phyloP scores from a whole-genome alignment of 2,113 vertebrate genomes.

The Menidia beryllina region DNA sequence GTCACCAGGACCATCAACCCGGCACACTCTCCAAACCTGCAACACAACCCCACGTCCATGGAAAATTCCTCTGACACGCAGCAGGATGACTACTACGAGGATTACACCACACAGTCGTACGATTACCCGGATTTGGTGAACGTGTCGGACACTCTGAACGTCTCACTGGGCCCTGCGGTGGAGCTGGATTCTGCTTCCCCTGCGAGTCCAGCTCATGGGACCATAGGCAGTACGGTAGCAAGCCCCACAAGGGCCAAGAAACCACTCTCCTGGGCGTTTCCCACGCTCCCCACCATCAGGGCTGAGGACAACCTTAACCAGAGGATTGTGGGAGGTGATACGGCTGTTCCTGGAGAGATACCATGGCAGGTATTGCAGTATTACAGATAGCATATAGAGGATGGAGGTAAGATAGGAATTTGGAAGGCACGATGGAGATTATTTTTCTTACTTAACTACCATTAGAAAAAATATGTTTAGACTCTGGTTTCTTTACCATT shows the following conservation, averaged over 20 bases:
- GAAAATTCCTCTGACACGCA: not conserved
- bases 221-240: not conserved
- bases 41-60: not conserved
- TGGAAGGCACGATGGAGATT: too few species aligned
- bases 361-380: slow-evolving; percentile 93
- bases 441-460: not conserved
- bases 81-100: not conserved
- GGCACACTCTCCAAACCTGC: slow-evolving; percentile 5
- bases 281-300: slow-evolving; percentile 49
- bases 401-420: too few species aligned
- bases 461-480: not conserved
- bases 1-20: not conserved
- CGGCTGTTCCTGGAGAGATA: slow-evolving; percentile 87
- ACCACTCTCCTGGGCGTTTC: slow-evolving; percentile 25
- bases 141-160: not conserved
- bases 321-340: slow-evolving; percentile 87
- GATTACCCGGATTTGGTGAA: slow-evolving; percentile 3
- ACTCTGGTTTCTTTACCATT: too few species aligned
- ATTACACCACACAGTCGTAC: not conserved
- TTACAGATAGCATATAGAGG: not conserved
- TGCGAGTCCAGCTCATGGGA: slow-evolving; percentile 7
- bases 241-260: not conserved
- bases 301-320: not conserved
- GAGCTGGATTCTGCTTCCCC: slow-evolving; percentile 1
- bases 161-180: not conserved